Conservation (phyloP, 2,113 vertebrate species). For the Percina caprodes region DNA sequence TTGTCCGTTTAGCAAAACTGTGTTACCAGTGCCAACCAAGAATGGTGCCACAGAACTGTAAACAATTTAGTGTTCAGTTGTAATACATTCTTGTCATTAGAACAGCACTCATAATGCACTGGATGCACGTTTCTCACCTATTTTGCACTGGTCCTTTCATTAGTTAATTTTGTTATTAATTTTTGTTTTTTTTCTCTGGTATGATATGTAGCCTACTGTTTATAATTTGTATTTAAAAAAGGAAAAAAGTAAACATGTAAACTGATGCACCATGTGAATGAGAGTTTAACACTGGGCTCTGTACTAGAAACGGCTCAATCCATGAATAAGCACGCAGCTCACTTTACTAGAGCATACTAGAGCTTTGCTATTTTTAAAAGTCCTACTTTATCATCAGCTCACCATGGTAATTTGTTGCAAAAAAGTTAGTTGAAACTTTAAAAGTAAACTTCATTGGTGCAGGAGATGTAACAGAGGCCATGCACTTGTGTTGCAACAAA, state of each 20-base stretch:
- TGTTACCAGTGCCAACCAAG: not conserved
- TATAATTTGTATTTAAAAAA: too few species aligned
- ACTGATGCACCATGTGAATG: not conserved
- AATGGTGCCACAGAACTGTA: not conserved
- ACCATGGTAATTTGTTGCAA: conserved; percentile 23
- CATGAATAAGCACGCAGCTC: conserved; percentile 7
- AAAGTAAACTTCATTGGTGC: not conserved
- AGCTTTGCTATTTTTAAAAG: conserved; percentile 40
- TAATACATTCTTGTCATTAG: not conserved
- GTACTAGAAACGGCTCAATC: conserved; percentile 23
- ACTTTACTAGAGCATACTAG: conserved; percentile 29
- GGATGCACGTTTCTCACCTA: too few species aligned
- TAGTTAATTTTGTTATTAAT: too few species aligned
- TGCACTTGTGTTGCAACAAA: not conserved
- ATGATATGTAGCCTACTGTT: too few species aligned
- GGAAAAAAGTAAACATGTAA: not conserved
- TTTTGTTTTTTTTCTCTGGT: too few species aligned
- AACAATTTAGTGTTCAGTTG: not conserved
- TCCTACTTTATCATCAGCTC: conserved; percentile 12
- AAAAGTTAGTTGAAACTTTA: not conserved
- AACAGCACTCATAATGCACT: not conserved
- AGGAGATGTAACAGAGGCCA: not conserved
- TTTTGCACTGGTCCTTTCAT: too few species aligned
- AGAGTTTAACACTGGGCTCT: conserved; percentile 5
- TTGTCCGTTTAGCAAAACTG: not conserved